Percentiles rank a stretch among this genome's conserved stretches.
These are phyloP conservation scores for Sebastolobus alascanus DNA, from an alignment of 2,797 vertebrate genomes.

Conservation along the genomic window DNA sequence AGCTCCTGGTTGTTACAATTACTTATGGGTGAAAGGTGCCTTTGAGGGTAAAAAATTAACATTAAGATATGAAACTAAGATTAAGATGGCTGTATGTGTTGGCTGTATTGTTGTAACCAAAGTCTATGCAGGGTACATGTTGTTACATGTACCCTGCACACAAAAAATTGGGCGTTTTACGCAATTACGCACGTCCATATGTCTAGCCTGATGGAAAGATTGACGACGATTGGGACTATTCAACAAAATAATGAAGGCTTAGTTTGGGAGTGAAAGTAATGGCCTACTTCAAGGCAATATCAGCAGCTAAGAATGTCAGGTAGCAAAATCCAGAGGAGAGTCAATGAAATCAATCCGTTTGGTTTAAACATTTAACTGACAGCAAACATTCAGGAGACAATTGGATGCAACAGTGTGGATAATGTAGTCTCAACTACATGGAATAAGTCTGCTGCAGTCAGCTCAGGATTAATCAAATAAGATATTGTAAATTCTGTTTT, in stretches of 20 bases:
- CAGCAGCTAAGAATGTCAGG: conserved; percentile 13
- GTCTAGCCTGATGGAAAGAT: neutral
- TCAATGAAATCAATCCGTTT: conserved; percentile 72
- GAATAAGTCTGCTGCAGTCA: neutral
- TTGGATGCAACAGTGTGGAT: conserved; percentile 29
- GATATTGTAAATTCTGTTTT: neutral
- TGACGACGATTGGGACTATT: neutral
- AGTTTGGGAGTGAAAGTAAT: neutral
- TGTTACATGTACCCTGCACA: neutral
- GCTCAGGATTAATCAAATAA: neutral
- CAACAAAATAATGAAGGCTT: neutral
- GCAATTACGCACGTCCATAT: conserved; percentile 2
- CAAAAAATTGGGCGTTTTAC: neutral
- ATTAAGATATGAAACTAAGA: neutral
- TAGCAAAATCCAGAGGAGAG: conserved; percentile 49
- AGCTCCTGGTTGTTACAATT: neutral
- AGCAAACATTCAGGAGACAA: conserved; percentile 64
- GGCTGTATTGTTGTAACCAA: too few relatives aligned
- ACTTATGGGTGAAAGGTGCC: neutral
- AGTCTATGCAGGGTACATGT: too few relatives aligned
- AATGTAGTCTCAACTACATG: neutral
- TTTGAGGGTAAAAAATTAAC: neutral
- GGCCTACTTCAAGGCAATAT: neutral
- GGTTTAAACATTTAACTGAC: conserved; percentile 77
- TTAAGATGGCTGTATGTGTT: neutral